These are phyloP conservation scores for Erythrocercus mccallii DNA, from an alignment of 2,113 vertebrate species.

Conservation along the genomic window DNA sequence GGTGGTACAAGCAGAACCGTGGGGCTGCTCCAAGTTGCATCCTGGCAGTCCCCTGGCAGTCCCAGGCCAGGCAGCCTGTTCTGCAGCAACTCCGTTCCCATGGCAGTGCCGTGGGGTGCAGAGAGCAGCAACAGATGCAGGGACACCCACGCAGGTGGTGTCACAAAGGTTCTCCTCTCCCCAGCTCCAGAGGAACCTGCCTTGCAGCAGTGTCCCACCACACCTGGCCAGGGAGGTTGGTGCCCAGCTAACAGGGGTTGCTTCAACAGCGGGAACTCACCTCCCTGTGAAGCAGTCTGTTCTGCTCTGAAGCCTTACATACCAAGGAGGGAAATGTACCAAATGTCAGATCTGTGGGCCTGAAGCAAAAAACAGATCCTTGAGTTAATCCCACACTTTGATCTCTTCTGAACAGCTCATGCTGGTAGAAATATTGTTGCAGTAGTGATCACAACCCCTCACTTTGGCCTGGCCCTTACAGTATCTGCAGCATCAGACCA, in stretches of 20 bases:
- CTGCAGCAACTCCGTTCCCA: not conserved
- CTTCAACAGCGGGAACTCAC: not conserved
- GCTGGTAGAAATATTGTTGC: not conserved
- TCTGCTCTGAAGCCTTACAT: not conserved
- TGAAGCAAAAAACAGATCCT: not conserved
- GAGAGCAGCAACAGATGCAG: not conserved
- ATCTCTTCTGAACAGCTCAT: not conserved
- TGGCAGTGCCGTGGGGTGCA: rapidly evolving
- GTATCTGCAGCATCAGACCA: not conserved
- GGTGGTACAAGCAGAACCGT: not conserved
- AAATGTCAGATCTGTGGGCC: not conserved
- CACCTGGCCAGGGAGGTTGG: rapidly evolving
- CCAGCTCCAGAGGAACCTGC: not conserved
- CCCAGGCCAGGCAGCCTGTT: no score
- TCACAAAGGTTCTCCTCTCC: not conserved
- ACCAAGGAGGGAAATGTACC: not conserved
- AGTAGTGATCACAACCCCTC: rapidly evolving
- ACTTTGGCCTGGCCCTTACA: not conserved
- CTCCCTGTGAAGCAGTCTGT: rapidly evolving
- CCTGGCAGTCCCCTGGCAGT: not conserved
- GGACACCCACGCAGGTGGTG: not conserved
- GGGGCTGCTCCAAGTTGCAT: not conserved
- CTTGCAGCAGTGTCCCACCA: not conserved
- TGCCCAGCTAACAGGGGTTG: rapidly evolving
- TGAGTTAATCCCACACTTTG: not conserved